Base-by-base conservation (phyloP, 35 echinoderm and acorn worm species). In the Lytechinus variegatus region DNA sequence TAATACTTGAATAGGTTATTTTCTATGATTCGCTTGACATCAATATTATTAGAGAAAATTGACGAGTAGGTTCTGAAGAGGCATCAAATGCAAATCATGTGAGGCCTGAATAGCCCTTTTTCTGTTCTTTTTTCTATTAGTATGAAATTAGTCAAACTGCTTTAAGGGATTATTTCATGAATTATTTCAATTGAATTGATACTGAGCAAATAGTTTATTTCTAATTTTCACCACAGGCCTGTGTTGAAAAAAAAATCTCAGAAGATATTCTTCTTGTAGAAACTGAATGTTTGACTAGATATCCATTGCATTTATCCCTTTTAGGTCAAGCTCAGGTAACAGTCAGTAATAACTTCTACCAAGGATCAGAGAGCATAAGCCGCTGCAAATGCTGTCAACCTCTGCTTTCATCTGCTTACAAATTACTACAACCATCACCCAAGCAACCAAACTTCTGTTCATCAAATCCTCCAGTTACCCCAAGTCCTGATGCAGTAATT, bases 281-380 rank as follows among this genome's bases (percentile, higher is more conserved):
- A 79, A 16, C 1, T 79, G 13, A 6, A 79, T 79, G 16, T 24
- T 1, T 24, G 4, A 79, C 6, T 24, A 79, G 6, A 79, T 79
- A 19, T 19, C 16, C 12, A 24, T 79, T 79, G n/a, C n/a, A 0
- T 79, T 79, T 24, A 79, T n/a, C 19, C 13, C 56, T 11, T 79
- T 79, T 16, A 79, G 66, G 14, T 24, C 98, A 99, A 92, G 54
- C 56, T 61, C 97, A 98, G 55, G 91, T 98, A 12, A 21, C 89
- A 53, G 94, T 94, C 61, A 51, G 96, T 86, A 53, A 72, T 54
- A 94, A 91, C 51, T 97, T 96, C 93, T 54, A 90, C 52, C 94
- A 91, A 10, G 96, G 97, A 6, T 94, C 95, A 27, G 94, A 87
- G 91, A 98, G 97, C 54, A 95, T 98, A n/a, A 96, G 95, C 58